These are phyloP conservation scores for Aphidius colemani DNA, from an alignment of 2,888 invertebrate species.

Conservation along the genomic window DNA sequence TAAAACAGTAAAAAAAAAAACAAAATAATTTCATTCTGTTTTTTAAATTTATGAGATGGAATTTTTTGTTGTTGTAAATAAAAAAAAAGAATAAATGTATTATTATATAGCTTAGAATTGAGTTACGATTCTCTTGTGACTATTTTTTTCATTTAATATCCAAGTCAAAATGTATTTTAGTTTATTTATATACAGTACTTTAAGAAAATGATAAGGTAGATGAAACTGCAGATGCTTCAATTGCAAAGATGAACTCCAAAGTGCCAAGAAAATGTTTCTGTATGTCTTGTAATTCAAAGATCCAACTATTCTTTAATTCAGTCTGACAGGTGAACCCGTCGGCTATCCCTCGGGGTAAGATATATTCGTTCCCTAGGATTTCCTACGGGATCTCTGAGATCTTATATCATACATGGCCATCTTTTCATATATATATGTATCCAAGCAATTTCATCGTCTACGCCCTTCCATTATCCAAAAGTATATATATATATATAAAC, in stretches of 20 bases:
- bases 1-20: too few relatives aligned
- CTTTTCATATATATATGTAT: conserved; percentile 49
- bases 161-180: too few relatives aligned
- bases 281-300: conserved; percentile 37
- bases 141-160: conserved; percentile 16
- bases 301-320: conserved; percentile 65
- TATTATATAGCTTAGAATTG: conserved; percentile 12
- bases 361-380: conserved; percentile 60
- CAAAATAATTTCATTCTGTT: too few relatives aligned
- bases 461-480: conserved; percentile 31
- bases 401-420: conserved; percentile 60
- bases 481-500: neutral
- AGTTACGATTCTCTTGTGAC: conserved; percentile 36
- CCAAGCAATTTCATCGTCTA: conserved; percentile 41
- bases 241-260: conserved; percentile 37
- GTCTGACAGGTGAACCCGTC: conserved; percentile 63
- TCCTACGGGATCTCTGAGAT: conserved; percentile 60
- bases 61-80: conserved; percentile 14
- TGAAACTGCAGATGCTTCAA: conserved; percentile 43
- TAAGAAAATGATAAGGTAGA: conserved; percentile 12
- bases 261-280: conserved; percentile 32
- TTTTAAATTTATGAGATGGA: neutral
- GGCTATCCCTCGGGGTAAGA: conserved; percentile 60
- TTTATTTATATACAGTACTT: too few relatives aligned
- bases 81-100: neutral